Conservation (phyloP, 1,140 invertebrate genomes). For the Trypoxylus dichotomus region DNA sequence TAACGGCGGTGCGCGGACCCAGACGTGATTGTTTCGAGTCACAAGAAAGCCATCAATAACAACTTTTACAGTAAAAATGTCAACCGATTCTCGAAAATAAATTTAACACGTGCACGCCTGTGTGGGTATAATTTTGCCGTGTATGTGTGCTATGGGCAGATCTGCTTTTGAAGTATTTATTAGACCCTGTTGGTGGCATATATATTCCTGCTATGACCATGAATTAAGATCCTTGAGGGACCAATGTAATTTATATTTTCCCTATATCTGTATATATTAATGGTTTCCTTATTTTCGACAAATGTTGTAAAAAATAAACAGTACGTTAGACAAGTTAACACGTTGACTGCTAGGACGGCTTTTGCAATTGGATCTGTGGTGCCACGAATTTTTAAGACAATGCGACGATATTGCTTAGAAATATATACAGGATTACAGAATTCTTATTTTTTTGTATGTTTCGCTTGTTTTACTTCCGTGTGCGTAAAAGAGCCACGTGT, state of each 20-base stretch:
- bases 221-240: constrained; percentile 26
- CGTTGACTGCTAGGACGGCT: no score
- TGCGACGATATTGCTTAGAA: no score
- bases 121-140: neutral
- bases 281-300: no score
- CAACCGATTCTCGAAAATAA: constrained; percentile 30
- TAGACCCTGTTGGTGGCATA: constrained; percentile 19
- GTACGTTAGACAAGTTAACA: no score
- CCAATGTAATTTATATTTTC: neutral
- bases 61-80: constrained; percentile 46
- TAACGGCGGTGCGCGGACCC: constrained; percentile 33
- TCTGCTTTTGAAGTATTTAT: constrained; percentile 29
- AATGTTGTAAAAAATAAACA: neutral
- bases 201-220: neutral
- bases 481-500: no score
- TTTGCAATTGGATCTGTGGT: no score
- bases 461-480: no score
- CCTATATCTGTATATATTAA: neutral
- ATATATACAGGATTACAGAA: no score
- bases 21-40: constrained; percentile 41
- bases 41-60: constrained; percentile 42
- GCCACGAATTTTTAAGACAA: no score
- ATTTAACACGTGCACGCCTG: constrained; percentile 12
- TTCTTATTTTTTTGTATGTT: no score
- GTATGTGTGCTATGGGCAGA: neutral